phyloP scores from a whole-genome alignment of 2,113 vertebrate genomes.

The Rattus norvegicus region DNA sequence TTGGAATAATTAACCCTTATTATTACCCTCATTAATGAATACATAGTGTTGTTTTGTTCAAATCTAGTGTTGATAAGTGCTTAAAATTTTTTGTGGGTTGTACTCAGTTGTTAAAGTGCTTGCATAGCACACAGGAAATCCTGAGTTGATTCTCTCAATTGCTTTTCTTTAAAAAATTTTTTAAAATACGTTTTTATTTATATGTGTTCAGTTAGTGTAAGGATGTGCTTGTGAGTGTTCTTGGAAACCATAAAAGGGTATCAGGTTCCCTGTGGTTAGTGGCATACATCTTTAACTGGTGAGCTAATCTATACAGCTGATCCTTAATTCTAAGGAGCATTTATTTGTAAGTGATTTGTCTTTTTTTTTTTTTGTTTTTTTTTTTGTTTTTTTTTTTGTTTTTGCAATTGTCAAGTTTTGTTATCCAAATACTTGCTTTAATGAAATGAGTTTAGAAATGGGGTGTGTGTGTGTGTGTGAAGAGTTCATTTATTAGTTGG shows the following conservation, averaged over 20 bases:
- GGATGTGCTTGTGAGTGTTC: background rate
- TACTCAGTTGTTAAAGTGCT: background rate
- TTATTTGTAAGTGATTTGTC: background rate
- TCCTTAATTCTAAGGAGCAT: background rate
- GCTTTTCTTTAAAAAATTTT: background rate
- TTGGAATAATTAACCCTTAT: background rate
- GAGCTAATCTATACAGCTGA: background rate
- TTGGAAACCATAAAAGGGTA: background rate
- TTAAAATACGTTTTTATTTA: background rate
- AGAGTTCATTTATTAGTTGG: background rate
- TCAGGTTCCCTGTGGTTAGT: background rate
- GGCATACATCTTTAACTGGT: background rate
- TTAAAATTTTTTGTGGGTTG: background rate
- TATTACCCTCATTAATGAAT: background rate
- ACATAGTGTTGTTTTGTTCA: background rate
- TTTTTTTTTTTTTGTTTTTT: too few species aligned
- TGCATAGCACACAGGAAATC: background rate
- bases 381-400: too few species aligned
- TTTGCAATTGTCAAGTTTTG: background rate
- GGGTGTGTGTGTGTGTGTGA: background rate
- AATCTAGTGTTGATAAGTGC: background rate
- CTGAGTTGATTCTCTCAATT: background rate
- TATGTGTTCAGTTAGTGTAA: background rate
- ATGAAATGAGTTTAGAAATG: background rate
- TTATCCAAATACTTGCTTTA: background rate